Evolutionary conservation across 2,888 invertebrate genomes (phyloP).

Genomic region (Lepidocyrtoides sp.): DNA sequence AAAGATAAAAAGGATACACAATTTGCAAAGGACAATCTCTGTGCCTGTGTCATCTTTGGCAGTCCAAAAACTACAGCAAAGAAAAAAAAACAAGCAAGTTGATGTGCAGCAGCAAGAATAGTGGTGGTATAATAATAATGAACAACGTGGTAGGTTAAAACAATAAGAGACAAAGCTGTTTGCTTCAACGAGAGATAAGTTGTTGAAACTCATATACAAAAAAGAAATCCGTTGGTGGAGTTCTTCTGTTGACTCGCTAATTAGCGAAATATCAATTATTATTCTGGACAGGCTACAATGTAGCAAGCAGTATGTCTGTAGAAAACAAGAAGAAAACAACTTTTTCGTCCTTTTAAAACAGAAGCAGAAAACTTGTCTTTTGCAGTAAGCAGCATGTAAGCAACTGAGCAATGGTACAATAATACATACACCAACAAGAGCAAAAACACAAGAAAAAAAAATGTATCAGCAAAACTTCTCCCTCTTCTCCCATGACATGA

Average conservation of each 20-base stretch:
- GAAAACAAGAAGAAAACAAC: conserved; percentile 73
- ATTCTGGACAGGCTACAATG: conserved; percentile 75
- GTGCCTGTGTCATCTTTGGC: not conserved
- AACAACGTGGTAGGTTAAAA: conserved; percentile 59
- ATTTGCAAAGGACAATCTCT: conserved; percentile 58
- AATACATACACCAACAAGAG: not conserved
- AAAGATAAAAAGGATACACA: not conserved
- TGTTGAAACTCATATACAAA: conserved; percentile 24
- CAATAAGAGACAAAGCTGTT: conserved; percentile 52
- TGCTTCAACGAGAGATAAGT: not conserved
- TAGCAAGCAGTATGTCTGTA: conserved; percentile 48
- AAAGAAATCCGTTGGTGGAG: conserved; percentile 72
- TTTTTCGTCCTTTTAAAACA: conserved; percentile 75
- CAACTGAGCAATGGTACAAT: not conserved
- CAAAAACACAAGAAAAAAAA: not conserved
- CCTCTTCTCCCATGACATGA: not conserved
- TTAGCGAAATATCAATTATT: conserved; percentile 80
- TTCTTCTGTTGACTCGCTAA: conserved; percentile 71
- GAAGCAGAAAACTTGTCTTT: conserved; percentile 70
- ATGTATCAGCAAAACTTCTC: not conserved
- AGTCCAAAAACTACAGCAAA: not conserved
- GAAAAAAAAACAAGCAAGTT: not conserved
- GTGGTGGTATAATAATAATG: not conserved
- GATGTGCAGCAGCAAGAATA: not conserved
- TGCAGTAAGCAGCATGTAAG: conserved; percentile 17